Base-by-base conservation (phyloP, 2,797 vertebrate genomes). In the Anguilla obscura region DNA sequence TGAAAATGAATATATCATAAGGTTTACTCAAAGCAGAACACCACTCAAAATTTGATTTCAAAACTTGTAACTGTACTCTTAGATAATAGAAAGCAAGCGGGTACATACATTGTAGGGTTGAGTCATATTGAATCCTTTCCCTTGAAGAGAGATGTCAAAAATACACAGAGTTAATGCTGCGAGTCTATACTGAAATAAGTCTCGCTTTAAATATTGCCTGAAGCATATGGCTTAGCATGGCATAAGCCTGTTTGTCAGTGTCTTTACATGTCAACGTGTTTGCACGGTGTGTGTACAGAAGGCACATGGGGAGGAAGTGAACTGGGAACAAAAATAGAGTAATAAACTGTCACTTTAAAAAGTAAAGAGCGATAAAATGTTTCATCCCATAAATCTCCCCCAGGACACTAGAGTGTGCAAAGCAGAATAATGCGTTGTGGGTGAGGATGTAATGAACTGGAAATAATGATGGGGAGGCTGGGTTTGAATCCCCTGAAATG, bases 281-380 rank as follows among this genome's bases (percentile, higher is more conserved):
- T 45, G 16, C 14, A 40, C 58, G 60, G 27, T 54, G 18, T 86
- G 66, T 85, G n/a, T 71, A 82, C 14, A 50, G 79, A 21, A n/a
- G 52, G 36, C 27, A 52, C 18, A 16, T 76, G 74, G 40, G 54
- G 56, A 45, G n/a, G 12, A 60, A 8, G 54, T 40, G 54, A 21
- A 8, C 16, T 30, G 27, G 18, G 48, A 71, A 27, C 58, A 71
- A 74, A 86, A 83, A 71, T 40, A 21, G 90, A 93, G 93, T 94
- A 92, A 91, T 95, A 95, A 96, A 94, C 91, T 92, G 91, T 89
- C 86, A 92, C 95, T 94, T 94, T 95, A 96, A 95, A 93, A 93
- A 95, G 93, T 94, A 95, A 95, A 94, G 91, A 93, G 74, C 94
- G 95, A 93, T 95, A 94, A 95, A 96, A 95, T 95, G 93, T 93